phyloP scores from a whole-genome alignment of 2,888 invertebrate species.

The Folsomia candida region DNA sequence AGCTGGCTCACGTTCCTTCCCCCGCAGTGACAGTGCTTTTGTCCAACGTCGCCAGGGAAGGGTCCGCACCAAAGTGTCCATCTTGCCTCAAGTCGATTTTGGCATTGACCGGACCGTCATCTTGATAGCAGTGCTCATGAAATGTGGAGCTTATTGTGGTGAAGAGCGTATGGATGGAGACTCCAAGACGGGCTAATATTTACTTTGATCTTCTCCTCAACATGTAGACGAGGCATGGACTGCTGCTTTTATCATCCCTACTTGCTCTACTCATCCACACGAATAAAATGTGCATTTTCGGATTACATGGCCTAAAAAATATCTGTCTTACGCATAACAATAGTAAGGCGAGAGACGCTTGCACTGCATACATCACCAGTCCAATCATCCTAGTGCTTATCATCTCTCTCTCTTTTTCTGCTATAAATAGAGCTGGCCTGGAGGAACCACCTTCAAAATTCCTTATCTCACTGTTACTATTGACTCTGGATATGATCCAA shows the following conservation, averaged over 20 bases:
- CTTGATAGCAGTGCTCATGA: too few relatives aligned
- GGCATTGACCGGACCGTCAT: too few relatives aligned
- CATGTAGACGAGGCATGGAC: background rate
- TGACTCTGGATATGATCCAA: background rate
- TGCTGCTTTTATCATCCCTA: too few relatives aligned
- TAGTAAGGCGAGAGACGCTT: too few relatives aligned
- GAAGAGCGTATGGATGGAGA: too few relatives aligned
- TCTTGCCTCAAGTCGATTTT: background rate
- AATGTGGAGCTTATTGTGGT: background rate
- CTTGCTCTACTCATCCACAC: background rate
- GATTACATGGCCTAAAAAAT: background rate
- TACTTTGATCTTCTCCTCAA: background rate
- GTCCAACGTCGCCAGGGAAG: background rate
- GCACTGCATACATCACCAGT: too few relatives aligned
- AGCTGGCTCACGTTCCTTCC: background rate
- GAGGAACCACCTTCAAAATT: constrained; percentile 16
- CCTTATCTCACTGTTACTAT: constrained; percentile 12
- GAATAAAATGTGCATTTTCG: background rate
- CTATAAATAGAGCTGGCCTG: constrained; percentile 8
- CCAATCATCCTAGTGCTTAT: too few relatives aligned
- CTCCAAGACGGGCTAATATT: background rate
- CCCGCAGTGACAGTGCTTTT: background rate
- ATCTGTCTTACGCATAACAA: background rate
- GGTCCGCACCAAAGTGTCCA: background rate
- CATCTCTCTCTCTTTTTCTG: too few relatives aligned